Conservation (phyloP, 1,140 invertebrate genomes). For the Nasonia giraulti region DNA sequence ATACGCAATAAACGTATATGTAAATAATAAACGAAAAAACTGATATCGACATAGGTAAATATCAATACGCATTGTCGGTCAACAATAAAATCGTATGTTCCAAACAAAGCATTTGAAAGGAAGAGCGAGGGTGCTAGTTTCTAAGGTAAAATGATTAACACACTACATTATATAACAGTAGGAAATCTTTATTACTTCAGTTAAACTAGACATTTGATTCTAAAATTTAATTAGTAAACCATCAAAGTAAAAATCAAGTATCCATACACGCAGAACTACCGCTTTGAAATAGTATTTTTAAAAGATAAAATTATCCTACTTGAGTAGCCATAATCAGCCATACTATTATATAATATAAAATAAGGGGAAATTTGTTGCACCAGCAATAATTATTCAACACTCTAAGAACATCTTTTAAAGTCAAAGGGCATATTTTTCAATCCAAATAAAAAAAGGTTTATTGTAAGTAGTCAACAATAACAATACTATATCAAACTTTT, state of each 20-base stretch:
- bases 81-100: slow-evolving; percentile 17
- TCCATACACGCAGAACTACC: not conserved
- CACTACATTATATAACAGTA: not conserved
- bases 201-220: slow-evolving; percentile 5
- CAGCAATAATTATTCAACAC: not conserved
- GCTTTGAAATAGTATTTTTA: slow-evolving; percentile 5
- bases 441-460: slow-evolving; percentile 21
- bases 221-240: slow-evolving; percentile 5
- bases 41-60: not conserved
- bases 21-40: slow-evolving; percentile 33
- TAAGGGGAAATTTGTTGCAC: not conserved
- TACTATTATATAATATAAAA: not conserved
- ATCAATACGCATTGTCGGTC: not conserved
- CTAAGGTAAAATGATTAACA: not conserved
- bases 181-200: slow-evolving; percentile 7
- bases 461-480: slow-evolving; percentile 19
- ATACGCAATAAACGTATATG: slow-evolving; percentile 15
- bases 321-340: not conserved
- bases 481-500: slow-evolving; percentile 1
- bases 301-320: not conserved
- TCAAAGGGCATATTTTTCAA: slow-evolving; percentile 40
- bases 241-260: slow-evolving; percentile 12
- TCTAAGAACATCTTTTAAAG: not conserved
- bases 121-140: slow-evolving; percentile 1
- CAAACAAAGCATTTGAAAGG: not conserved